Base-by-base conservation (phyloP, 2,113 vertebrate genomes). In the Brachypodius melanocephalos region DNA sequence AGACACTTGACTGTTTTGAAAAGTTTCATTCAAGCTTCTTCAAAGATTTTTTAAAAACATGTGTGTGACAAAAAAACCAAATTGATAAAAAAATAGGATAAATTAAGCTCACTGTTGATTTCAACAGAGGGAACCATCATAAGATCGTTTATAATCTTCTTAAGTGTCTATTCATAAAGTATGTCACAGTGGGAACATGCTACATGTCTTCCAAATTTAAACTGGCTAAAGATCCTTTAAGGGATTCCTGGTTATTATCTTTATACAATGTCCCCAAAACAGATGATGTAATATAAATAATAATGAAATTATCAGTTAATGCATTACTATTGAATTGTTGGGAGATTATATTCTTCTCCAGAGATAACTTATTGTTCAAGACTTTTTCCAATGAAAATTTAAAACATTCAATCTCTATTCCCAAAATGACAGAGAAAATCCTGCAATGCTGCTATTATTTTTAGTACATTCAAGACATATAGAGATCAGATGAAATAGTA, bases 231-330 rank as follows among this genome's bases (percentile, higher is more conserved):
- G n/a, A 61, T 87, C 21, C 61, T 97, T 96, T 76, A 95, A 93
- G 61, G 45, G 42, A 40, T 79, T 82, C 46, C 62, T 54, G 15
- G 62, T 86, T 66, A 46, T 93, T 93, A 42, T 81, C 42, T 89
- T 85, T 67, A 65, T 66, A 88, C 17, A 12, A 73, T 94, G 63
- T 97, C 89, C 93, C 85, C 66, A 77, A 96, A 97, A 94, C 67
- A 96, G 82, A 95, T 95, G 72, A 93, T 89, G 87, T 96, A 94
- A 81, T 97, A 93, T 96, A 96, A 91, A 89, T 97, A 76, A 93
- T 97, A 98, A 98, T 74, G 65, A 57, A 96, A 97, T 98, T 98
- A 95, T 86, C 95, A 95, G 77, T 97, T 97, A 97, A 96, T 95
- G 77, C 48, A 96, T 97, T 97, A 85, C 93, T 95, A 90, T 97